Conservation (phyloP, 2,888 invertebrate genomes). For the Rugalucina vietnamica region DNA sequence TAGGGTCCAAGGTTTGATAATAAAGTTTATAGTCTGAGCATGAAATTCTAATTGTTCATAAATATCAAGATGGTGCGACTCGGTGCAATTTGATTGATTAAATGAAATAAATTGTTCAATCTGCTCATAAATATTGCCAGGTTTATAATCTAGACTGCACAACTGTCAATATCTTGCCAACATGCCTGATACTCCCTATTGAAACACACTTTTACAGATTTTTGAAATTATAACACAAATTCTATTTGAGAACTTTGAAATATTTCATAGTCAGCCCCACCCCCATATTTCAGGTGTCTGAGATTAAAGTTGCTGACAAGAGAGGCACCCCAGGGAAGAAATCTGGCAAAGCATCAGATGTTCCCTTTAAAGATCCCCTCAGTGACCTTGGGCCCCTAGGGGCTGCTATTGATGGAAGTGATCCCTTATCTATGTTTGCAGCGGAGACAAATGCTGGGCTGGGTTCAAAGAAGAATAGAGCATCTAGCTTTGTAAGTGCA, state of each 20-base stretch:
- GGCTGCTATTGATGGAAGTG: slow-evolving; percentile 88
- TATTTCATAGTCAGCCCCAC: no score
- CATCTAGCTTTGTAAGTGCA: slow-evolving; percentile 53
- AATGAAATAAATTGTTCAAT: neutral
- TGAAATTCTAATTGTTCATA: no score
- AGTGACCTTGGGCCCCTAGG: slow-evolving; percentile 75
- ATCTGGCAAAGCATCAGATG: slow-evolving; percentile 22
- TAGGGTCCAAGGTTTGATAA: no score
- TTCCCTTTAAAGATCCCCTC: slow-evolving; percentile 66
- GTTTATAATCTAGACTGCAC: neutral
- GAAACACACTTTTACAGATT: neutral
- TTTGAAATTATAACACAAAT: neutral
- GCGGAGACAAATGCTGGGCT: slow-evolving; percentile 87
- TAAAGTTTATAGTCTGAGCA: no score
- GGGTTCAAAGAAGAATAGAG: slow-evolving; percentile 50
- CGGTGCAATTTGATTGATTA: neutral
- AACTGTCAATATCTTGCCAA: neutral
- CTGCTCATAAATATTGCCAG: neutral
- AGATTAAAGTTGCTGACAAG: slow-evolving; percentile 73
- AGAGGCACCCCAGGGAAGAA: slow-evolving; percentile 58
- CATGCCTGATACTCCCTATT: neutral
- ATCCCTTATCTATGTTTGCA: slow-evolving; percentile 90
- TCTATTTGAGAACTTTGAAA: neutral
- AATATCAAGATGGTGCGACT: no score
- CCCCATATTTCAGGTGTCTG: slow-evolving; percentile 81